Conservation (phyloP, 2,888 invertebrate species). For the Dasypolia templi region DNA sequence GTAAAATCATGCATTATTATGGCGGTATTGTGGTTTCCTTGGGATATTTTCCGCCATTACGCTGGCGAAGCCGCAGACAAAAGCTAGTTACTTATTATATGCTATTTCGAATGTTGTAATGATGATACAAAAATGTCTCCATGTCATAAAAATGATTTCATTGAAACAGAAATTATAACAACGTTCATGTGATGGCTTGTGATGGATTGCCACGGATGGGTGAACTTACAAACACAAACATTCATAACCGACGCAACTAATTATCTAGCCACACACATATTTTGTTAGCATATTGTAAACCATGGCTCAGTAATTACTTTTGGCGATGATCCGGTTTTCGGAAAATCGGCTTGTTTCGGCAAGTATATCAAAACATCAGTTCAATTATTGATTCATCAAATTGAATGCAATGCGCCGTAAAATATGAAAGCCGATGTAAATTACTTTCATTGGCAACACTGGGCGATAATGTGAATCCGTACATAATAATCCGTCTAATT, state of each 20-base stretch:
- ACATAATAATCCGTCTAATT: too few species aligned
- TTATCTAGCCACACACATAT: neutral
- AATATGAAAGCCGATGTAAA: constrained; percentile 66
- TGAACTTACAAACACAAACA: constrained; percentile 1
- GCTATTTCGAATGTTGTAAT: neutral
- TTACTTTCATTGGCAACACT: constrained; percentile 50
- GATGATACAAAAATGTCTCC: neutral
- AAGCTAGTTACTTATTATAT: neutral
- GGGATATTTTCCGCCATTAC: too few species aligned
- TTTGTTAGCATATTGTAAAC: too few species aligned
- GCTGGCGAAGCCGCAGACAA: too few species aligned
- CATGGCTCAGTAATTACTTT: constrained; percentile 32
- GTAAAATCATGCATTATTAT: too few species aligned
- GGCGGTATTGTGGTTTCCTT: too few species aligned
- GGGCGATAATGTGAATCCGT: constrained; percentile 3
- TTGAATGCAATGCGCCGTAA: constrained; percentile 60
- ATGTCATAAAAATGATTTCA: neutral
- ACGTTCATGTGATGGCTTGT: neutral
- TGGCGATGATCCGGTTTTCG: constrained; percentile 9
- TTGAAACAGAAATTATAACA: constrained; percentile 1
- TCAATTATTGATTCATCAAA: constrained; percentile 65
- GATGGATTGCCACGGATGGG: neutral
- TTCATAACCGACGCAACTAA: neutral
- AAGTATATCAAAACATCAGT: constrained; percentile 46
- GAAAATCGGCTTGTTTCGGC: constrained; percentile 34